These are phyloP conservation scores for Hormaphis cornu DNA, from an alignment of 1,140 invertebrate species.

Conservation along the genomic window DNA sequence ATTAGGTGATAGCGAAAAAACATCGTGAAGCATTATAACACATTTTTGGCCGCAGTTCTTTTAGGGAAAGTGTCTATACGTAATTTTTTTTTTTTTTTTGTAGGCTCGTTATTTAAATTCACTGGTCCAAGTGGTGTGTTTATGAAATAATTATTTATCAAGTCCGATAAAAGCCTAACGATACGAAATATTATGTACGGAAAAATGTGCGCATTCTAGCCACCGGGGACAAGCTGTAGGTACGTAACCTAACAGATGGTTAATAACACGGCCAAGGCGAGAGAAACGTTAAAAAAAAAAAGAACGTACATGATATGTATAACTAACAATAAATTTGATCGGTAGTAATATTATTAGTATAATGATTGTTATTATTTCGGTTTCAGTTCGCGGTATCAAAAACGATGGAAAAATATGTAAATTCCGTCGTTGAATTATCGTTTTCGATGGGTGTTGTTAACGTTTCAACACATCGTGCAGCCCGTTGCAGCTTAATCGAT, in stretches of 20 bases:
- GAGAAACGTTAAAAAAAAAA: too few species aligned
- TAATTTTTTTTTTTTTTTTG: too few species aligned
- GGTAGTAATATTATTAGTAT: too few species aligned
- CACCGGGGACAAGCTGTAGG: not conserved
- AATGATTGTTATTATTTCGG: conserved; percentile 9
- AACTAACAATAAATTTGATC: conserved; percentile 11
- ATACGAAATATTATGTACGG: not conserved
- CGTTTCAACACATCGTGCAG: not conserved
- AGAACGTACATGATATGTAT: too few species aligned
- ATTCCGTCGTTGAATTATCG: not conserved
- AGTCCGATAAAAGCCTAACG: not conserved
- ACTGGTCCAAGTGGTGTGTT: too few species aligned
- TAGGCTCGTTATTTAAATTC: too few species aligned
- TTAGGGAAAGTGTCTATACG: too few species aligned
- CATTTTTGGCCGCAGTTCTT: too few species aligned
- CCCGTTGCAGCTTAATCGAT: too few species aligned
- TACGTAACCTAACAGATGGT: too few species aligned
- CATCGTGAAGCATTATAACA: too few species aligned
- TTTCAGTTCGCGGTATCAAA: not conserved
- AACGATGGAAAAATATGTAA: conserved; percentile 9
- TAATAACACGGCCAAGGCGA: not conserved
- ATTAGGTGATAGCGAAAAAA: too few species aligned
- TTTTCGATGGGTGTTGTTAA: not conserved
- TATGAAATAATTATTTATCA: not conserved
- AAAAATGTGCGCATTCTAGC: not conserved